Conservation (phyloP, 2,888 invertebrate genomes). For the Acrobeloides nanus region DNA sequence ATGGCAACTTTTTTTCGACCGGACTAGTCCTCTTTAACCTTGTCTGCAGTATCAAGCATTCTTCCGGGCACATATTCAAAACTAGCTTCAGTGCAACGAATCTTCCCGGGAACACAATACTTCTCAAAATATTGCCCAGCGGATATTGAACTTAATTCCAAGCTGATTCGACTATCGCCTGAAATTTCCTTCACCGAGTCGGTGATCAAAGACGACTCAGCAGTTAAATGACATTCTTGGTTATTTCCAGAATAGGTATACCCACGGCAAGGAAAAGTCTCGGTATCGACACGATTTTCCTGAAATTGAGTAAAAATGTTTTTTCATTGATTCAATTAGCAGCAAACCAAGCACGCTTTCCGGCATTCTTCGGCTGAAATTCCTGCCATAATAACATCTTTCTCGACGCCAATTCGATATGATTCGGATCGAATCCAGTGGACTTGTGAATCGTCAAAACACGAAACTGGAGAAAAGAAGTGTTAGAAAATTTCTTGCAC, state of each 20-base stretch:
- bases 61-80: conserved; percentile 42
- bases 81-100: conserved; percentile 35
- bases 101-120: conserved; percentile 39
- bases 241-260: conserved; percentile 39
- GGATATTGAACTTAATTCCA: conserved; percentile 34
- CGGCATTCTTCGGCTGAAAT: conserved; percentile 30
- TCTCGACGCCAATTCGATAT: conserved; percentile 33
- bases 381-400: conserved; percentile 45
- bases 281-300: conserved; percentile 38
- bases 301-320: conserved; percentile 11
- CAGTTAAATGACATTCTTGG: conserved; percentile 44
- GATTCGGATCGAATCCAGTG: conserved; percentile 48
- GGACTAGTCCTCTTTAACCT: conserved; percentile 14
- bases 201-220: conserved; percentile 29
- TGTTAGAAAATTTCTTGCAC: not conserved
- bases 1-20: no score
- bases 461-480: conserved; percentile 31
- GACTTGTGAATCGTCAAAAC: conserved; percentile 25
- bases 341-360: conserved; percentile 24
- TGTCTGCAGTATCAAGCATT: conserved; percentile 32
- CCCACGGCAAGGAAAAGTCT: conserved; percentile 45
- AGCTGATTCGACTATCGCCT: conserved; percentile 5
- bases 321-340: not conserved
- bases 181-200: conserved; percentile 5
- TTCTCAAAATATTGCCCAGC: conserved; percentile 48